Evolutionary conservation across 1,140 invertebrate species (phyloP), one percentile per base, ranked within the genome.

Genomic region (Ridgeia piscesae): DNA sequence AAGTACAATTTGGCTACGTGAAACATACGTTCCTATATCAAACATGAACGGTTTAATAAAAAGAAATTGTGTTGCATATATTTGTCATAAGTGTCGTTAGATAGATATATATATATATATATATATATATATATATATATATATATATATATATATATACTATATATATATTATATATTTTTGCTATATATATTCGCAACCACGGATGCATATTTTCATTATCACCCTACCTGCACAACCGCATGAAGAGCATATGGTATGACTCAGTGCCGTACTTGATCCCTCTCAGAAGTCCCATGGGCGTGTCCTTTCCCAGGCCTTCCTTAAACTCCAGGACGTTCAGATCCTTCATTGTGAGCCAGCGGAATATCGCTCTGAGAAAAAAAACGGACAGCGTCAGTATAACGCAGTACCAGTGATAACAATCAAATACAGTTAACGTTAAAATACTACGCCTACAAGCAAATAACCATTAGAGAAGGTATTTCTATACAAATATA

Each of bases 211-310:
- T 17, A 0, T 77, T 77, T 21, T 17, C 8, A 50, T 50, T 50
- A 50, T 77, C 58, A n/a, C 58, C 91, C 92, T 95, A 97, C 97
- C 97, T 97, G 96, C 97, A 97, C 2, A 97, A 95, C 91, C 97
- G 94, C 96, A 99, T 99, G 96, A 99, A 99, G 33, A 99, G 97
- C 35, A 99, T 99, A 95, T 99, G 99, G 96, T 99, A 99, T 96
- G 98, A 99, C 96, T 99, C 99, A 0, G 99, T 99, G n/a, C 99
- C 99, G 96, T 99, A 98, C 96, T 99, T 99, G 94, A 99, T 99
- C 58, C 99, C 99, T 93, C 99, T 96, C 2, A 99, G 96, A 9
- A 99, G 96, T 0, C 99, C 99, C 97, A 99, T 98, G 0, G 99
- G 99, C 0, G 99, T 99, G 95, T 99, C 98, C 14, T 95, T 94